phyloP scores from a whole-genome alignment of 2,797 vertebrate genomes.

The Gambusia yucatana region DNA sequence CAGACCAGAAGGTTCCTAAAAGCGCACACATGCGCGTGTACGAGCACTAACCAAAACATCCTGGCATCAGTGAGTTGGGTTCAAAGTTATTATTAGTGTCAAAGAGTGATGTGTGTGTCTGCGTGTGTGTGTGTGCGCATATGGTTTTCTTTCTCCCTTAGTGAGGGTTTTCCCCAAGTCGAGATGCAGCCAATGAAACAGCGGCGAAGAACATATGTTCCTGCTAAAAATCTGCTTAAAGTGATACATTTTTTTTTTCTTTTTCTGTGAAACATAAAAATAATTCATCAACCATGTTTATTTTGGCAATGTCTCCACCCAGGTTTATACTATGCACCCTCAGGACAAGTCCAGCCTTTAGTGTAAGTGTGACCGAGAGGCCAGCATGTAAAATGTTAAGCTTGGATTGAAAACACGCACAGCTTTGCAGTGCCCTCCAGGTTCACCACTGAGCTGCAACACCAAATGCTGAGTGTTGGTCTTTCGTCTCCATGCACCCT shows the following conservation, averaged over 20 bases:
- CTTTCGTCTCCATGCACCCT: constrained; percentile 61
- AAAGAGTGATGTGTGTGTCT: constrained; percentile 47
- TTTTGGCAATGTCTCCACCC: constrained; percentile 48
- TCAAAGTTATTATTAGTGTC: constrained; percentile 78
- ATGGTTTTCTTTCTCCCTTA: constrained; percentile 9
- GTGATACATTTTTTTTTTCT: constrained; percentile 10
- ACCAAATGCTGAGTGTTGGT: constrained; percentile 59
- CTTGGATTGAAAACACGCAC: constrained; percentile 44
- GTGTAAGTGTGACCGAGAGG: constrained; percentile 24
- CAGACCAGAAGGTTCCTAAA: constrained; percentile 76
- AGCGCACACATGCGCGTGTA: constrained; percentile 25
- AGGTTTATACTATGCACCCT: constrained; percentile 56
- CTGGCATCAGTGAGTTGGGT: constrained; percentile 63
- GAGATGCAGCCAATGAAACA: constrained; percentile 64
- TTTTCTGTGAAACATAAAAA: constrained; percentile 42
- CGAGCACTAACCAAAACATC: constrained; percentile 66
- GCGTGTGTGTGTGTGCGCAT: constrained; percentile 38
- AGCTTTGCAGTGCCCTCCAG: constrained; percentile 38
- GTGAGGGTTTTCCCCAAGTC: constrained; percentile 75
- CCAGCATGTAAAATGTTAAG: constrained; percentile 52
- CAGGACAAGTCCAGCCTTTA: constrained; percentile 24
- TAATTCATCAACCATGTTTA: constrained; percentile 46
- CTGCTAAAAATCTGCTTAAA: constrained; percentile 12
- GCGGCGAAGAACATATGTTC: constrained; percentile 10
- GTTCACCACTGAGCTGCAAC: constrained; percentile 42